A percentile compares a stretch with the other conserved stretches of the same genome.
Conservation (phyloP, 2,797 vertebrate genomes). For the Coregonus sp. region DNA sequence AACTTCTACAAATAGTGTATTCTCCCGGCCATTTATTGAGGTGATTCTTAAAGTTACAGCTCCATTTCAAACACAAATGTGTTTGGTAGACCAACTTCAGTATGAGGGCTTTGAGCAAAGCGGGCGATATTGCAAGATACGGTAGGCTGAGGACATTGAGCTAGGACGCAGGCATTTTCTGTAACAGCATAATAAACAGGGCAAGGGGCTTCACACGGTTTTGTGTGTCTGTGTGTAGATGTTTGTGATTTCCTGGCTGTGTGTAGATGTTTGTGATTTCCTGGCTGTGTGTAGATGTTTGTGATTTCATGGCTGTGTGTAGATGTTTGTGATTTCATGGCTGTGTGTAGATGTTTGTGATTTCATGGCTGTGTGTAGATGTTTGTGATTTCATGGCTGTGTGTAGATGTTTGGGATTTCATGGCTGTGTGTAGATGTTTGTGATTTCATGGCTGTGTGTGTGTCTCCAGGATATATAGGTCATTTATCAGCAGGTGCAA, state of each 20-base stretch:
- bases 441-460: neutral
- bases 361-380: too few species aligned
- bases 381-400: too few species aligned
- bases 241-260: too few species aligned
- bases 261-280: too few species aligned
- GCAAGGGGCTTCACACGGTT: neutral
- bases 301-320: too few species aligned
- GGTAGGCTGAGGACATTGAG: neutral
- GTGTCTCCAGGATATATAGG: slow-evolving; percentile 32
- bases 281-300: too few species aligned
- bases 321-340: too few species aligned
- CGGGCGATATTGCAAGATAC: neutral
- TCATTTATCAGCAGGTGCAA: slow-evolving; percentile 27
- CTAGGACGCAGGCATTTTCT: neutral
- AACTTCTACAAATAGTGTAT: neutral
- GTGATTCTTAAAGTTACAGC: neutral
- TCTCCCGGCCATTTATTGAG: neutral
- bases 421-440: too few species aligned
- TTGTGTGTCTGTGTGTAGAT: slow-evolving; percentile 27
- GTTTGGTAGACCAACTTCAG: neutral
- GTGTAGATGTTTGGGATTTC: too few species aligned
- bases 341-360: too few species aligned
- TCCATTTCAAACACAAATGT: neutral
- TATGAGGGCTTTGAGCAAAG: neutral
- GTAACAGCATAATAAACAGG: neutral